phyloP scores from a whole-genome alignment of 1,140 invertebrate species.

The Bombus sibiricus region DNA sequence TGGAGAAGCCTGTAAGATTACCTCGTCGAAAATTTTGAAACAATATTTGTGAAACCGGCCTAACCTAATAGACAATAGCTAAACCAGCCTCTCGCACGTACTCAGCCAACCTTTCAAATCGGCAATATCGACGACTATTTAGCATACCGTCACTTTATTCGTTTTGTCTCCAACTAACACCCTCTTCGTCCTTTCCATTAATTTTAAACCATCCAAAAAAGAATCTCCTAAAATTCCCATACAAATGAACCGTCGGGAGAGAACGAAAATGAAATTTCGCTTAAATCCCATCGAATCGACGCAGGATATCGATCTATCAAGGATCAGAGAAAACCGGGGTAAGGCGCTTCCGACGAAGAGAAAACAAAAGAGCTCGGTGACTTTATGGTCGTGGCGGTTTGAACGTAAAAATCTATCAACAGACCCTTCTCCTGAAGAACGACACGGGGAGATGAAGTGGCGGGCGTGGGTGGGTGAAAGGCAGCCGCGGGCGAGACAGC shows the following conservation, averaged over 20 bases:
- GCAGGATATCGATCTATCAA: background rate
- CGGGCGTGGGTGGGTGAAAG: constrained; percentile 51
- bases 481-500: constrained; percentile 62
- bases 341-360: background rate
- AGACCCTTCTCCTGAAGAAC: constrained; percentile 64
- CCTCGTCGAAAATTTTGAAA: constrained; percentile 49
- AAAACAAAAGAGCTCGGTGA: constrained; percentile 59
- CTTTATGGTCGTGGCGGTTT: constrained; percentile 54
- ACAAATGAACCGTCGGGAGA: background rate
- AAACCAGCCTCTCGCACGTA: constrained; percentile 27
- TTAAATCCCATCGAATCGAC: background rate
- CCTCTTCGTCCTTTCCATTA: too few species aligned
- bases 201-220: background rate
- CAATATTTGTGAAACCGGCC: constrained; percentile 54
- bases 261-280: background rate
- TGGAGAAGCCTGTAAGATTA: constrained; percentile 37
- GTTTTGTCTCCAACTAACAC: background rate
- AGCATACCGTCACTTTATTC: background rate
- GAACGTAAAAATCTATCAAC: constrained; percentile 77
- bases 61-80: constrained; percentile 36
- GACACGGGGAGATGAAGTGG: constrained; percentile 49
- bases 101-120: background rate
- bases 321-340: background rate
- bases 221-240: background rate
- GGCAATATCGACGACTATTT: background rate